Conservation (phyloP, 1,140 invertebrate species). For the Antheraea pernyi region DNA sequence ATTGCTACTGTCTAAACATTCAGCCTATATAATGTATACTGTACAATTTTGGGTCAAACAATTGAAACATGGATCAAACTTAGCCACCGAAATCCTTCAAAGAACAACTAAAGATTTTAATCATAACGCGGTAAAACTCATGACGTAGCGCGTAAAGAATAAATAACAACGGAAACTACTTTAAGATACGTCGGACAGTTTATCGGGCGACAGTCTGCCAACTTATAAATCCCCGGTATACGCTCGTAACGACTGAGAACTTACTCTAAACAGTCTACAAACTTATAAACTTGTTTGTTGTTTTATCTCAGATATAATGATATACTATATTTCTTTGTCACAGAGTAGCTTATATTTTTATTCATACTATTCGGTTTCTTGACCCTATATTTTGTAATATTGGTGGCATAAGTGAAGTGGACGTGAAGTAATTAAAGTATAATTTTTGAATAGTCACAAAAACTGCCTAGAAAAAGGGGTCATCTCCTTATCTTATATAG, state of each 20-base stretch:
- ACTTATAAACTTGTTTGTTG: conserved; percentile 1
- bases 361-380: no score
- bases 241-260: background rate
- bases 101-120: background rate
- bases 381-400: no score
- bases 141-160: background rate
- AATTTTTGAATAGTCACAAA: no score
- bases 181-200: background rate
- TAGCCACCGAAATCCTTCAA: background rate
- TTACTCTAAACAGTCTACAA: background rate
- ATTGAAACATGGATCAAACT: background rate
- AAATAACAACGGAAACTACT: background rate
- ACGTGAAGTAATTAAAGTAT: no score
- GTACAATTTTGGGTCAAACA: background rate
- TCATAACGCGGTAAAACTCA: background rate
- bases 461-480: no score
- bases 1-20: no score
- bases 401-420: no score
- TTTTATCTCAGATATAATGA: background rate
- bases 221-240: background rate
- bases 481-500: no score
- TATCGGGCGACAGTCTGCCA: background rate
- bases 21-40: no score
- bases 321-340: background rate
- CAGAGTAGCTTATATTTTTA: no score